A percentile compares a stretch with the other conserved stretches of the same genome.
phyloP scores from a whole-genome alignment of 1,140 invertebrate species.

The Drosophila insularis region DNA sequence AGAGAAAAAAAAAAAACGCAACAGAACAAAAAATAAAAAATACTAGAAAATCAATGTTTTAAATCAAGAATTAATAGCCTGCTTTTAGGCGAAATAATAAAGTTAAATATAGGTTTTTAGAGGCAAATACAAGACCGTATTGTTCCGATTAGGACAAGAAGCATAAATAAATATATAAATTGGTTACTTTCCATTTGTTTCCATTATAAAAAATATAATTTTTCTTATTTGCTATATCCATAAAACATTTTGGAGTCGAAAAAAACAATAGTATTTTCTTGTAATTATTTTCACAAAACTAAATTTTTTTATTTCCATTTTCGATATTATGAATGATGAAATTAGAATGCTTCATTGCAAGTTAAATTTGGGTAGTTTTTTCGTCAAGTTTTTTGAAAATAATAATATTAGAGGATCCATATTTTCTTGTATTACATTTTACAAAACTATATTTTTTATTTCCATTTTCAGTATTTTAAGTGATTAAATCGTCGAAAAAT shows the following conservation, averaged over 20 bases:
- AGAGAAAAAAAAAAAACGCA: constrained; percentile 55
- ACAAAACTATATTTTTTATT: constrained; percentile 4
- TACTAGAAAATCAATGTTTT: constrained; percentile 34
- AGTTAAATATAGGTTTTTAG: not conserved
- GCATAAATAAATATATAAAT: no score
- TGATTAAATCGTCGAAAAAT: not conserved
- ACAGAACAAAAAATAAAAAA: constrained; percentile 56
- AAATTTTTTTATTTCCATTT: not conserved
- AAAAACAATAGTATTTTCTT: no score
- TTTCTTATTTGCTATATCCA: no score
- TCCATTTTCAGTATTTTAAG: not conserved
- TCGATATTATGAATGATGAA: not conserved
- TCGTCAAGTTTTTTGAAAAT: not conserved
- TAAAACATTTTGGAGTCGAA: no score
- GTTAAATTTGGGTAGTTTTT: not conserved
- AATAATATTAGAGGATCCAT: no score
- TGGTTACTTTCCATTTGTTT: no score
- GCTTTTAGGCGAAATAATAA: no score
- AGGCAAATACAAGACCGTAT: no score
- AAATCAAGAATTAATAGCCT: no score
- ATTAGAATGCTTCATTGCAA: not conserved
- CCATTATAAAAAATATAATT: no score
- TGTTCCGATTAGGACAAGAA: no score
- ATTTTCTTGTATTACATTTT: not conserved
- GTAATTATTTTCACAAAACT: not conserved